Conservation (phyloP, 2,888 invertebrate genomes). For the Merodon equestris region DNA sequence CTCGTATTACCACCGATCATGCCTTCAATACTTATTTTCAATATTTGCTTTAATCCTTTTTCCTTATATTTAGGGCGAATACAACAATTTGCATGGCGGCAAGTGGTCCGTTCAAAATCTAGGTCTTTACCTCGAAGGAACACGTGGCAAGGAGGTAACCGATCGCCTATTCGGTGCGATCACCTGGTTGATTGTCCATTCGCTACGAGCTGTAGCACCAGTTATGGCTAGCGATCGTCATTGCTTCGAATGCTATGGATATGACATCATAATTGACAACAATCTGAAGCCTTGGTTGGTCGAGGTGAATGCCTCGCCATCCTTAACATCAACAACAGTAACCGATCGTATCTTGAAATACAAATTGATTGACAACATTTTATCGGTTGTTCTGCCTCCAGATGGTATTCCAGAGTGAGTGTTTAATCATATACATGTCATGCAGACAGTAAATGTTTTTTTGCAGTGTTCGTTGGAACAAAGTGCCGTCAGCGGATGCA, state of each 20-base stretch:
- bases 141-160: constrained; percentile 91
- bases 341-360: constrained; percentile 96
- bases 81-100: constrained; percentile 95
- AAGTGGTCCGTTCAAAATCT: constrained; percentile 96
- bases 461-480: constrained; percentile 89
- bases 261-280: constrained; percentile 96
- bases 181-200: constrained; percentile 94
- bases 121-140: constrained; percentile 92
- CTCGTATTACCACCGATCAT: too few relatives aligned
- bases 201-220: constrained; percentile 93
- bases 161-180: constrained; percentile 93
- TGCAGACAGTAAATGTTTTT: background rate
- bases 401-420: constrained; percentile 91
- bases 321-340: constrained; percentile 94
- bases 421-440: background rate
- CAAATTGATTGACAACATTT: constrained; percentile 94
- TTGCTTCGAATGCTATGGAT: constrained; percentile 91
- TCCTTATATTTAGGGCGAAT: constrained; percentile 92
- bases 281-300: constrained; percentile 96
- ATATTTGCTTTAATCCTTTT: constrained; percentile 10
- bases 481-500: constrained; percentile 86
- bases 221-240: constrained; percentile 95
- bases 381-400: constrained; percentile 93
- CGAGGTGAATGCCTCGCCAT: constrained; percentile 97
- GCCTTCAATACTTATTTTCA: too few relatives aligned